Percentiles rank a stretch among this genome's conserved stretches.
phyloP scores from a whole-genome alignment of 1,140 invertebrate species.

The Lethrus apterus region DNA sequence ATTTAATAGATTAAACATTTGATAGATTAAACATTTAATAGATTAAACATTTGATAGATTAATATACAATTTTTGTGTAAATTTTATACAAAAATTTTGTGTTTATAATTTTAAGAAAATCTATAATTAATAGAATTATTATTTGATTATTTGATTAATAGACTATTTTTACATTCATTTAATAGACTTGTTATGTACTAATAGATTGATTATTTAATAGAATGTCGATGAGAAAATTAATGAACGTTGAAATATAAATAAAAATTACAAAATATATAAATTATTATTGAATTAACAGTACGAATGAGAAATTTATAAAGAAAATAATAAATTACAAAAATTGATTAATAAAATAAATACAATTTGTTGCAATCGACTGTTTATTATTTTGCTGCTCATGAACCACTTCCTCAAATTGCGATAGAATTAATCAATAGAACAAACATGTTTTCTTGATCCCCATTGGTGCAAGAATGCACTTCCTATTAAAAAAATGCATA shows the following conservation, averaged over 20 bases:
- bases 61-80: background rate
- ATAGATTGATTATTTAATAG: no score
- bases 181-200: no score
- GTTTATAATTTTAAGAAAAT: background rate
- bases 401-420: background rate
- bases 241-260: background rate
- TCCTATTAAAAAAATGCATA: no score
- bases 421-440: background rate
- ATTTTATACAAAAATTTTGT: background rate
- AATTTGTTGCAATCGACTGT: no score
- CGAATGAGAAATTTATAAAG: background rate
- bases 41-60: no score
- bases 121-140: background rate
- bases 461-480: background rate
- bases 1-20: no score
- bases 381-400: background rate
- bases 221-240: background rate
- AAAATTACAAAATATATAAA: background rate
- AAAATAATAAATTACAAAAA: no score
- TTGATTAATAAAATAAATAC: no score
- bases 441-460: background rate
- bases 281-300: background rate
- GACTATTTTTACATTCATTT: no score
- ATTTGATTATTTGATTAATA: background rate
- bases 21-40: no score